Base-by-base conservation (phyloP, 2,888 invertebrate genomes). In the Drosophila percnosoma region DNA sequence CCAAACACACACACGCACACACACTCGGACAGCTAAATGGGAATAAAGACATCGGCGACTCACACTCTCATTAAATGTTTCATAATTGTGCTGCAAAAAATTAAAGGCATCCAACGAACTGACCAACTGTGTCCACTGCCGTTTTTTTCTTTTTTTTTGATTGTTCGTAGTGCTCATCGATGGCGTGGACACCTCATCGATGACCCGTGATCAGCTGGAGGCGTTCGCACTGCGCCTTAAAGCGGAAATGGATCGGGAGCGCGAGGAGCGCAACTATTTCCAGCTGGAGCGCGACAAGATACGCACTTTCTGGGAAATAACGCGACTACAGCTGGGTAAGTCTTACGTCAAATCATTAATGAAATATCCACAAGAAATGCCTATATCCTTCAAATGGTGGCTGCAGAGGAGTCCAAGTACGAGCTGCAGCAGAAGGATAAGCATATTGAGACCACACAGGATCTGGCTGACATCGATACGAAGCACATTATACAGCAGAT, bases 271-370 rank as follows among this genome's bases (percentile, higher is more conserved):
- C 63, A 99, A 99, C 93, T 99, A 97, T 92, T 99, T 98, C 90
- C 99, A 99, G 93, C 93, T 99, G 87, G 99, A 99, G 94, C 94
- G 99, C 82, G 99, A 99, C 92, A 98, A 98, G 93, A 94, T 99
- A 21, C 95, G 98, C 81, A 97, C 97, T 5, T 98, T 98, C 92
- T 99, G 99, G 99, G 98, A 99, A 93, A 98, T 99, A 63, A 97
- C 98, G 0, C 95, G 97, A 80, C 96, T 97, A 84, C 97, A 99
- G 91, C 93, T 98, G 49, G 97, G 98, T 90, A 97, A 98, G 84
- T 80, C 24, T 61, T n/a, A 54, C 59, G 11, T 18, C 7, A 18
- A 24, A 24, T 24, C 15, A 45, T 24, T 15, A 15, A 24, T 4
- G 2, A 15, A 45, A 45, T 15, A 45, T 8, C 2, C 8, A 45